Evolutionary conservation across 2,113 vertebrate species (phyloP), one percentile per base, ranked within the genome.

Genomic region (Mugil cephalus): DNA sequence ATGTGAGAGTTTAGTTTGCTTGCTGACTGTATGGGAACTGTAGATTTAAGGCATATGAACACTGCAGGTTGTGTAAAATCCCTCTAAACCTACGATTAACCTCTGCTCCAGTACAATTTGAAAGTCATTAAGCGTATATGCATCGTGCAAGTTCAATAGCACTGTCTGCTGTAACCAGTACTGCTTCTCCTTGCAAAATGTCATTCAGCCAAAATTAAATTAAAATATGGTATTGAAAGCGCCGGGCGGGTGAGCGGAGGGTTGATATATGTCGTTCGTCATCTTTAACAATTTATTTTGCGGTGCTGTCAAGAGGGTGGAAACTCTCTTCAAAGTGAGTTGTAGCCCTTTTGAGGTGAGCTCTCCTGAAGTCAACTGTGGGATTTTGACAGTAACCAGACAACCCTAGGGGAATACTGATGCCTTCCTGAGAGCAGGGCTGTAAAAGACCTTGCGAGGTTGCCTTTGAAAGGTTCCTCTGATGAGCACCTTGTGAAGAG

Each of bases 391-490:
- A 71, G 59, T 68, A 82, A 81, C 53, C 76, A 85, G 74, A 74
- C 69, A 73, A 70, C 73, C 84, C 63, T 11, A 8, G 36, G 79
- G 82, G 83, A 79, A 77, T 73, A 87, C 78, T 73, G 82, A 87
- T 86, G 73, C 74, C 67, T 86, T 53, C 81, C 55, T 45, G 30
- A 51, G 61, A 81, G 70, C 76, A 51, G 69, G 73, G 71, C 69
- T 71, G 67, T 78, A 81, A 84, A 85, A 81, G 69, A 84, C 56
- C 74, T 53, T 84, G 79, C 63, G 73, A 82, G 79, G 68, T 75
- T 68, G 77, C 75, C 72, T 87, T 86, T 86, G 80, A 90, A 89
- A 83, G 48, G 67, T 78, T 80, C 74, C 81, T 87, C 63, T 79
- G 88, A 87, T 88, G 82, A 86, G 61, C 62, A 47, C 67, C 51